Evolutionary conservation across 2,888 invertebrate genomes (phyloP), one percentile per base, ranked within the genome.

Genomic region (Hypomecis atomaria): DNA sequence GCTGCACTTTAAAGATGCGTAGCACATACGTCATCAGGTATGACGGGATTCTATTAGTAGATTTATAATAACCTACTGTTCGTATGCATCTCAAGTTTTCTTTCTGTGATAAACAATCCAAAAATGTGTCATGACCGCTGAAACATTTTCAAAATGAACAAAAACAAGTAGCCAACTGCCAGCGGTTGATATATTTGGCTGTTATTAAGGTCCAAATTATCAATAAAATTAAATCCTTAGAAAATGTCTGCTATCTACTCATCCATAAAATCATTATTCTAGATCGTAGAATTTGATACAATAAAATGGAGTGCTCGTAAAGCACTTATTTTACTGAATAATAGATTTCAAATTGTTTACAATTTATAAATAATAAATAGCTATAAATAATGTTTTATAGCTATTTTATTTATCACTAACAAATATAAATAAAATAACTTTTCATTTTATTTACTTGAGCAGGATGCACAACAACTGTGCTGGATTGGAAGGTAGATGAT

Each of bases 301-400:
- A 58, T 59, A 23, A n/a, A 55, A 54, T 38, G 13, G n/a, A 53
- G 9, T 11, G 59, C 56, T 67, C 64, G 55, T 67, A 66, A 67
- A 65, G 48, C 43, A 56, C 42, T n/a, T 54, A 57, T 50, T 42
- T 37, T 34, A 34, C 37, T 11, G 23, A 10, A 6, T 47, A 53
- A 37, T 62, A 43, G 42, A 13, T 59, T 53, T 59, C 37, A 48
- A 62, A 62, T 54, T 61, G 65, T 65, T 62, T 66, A 53, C 23
- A 38, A 23, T 52, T 23, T 45, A 33, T 23, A 47, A 36, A 40
- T 8, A 52, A 13, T 9, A 13, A 45, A 56, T 50, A 48, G 40
- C 37, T 23, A 40, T 40, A 44, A 45, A 44, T 33, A 59, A 40
- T 5, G 40, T 53, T 58, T 58, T 58, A 52, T 52, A 10, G 6